Percentiles rank a stretch among this genome's conserved stretches.
Conservation (phyloP, 2,797 vertebrate species). For the Myoxocephalus aenaeus region DNA sequence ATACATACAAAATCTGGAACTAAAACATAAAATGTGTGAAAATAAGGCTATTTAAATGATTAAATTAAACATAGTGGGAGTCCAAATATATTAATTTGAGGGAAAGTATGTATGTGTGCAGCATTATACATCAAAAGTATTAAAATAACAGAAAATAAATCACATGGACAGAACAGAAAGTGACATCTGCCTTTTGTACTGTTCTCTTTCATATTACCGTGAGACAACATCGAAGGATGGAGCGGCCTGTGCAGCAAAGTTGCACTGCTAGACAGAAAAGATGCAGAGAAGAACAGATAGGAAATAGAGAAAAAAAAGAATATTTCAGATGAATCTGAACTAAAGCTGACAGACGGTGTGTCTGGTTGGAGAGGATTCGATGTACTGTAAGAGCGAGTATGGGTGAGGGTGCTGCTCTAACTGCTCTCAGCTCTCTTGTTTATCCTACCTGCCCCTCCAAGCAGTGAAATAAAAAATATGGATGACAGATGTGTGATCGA, state of each 20-base stretch:
- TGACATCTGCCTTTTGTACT: conserved; percentile 2
- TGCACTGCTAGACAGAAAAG: not conserved
- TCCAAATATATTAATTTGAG: not conserved
- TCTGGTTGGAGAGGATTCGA: not conserved
- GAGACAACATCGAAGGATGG: not conserved
- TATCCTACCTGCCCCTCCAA: not conserved
- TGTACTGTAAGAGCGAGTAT: not conserved
- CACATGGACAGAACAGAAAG: not conserved
- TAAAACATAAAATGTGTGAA: not conserved
- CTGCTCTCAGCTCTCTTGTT: not conserved
- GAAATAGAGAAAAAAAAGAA: not conserved
- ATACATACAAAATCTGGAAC: not conserved
- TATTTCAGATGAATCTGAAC: not conserved
- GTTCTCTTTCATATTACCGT: not conserved
- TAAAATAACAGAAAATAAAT: not conserved
- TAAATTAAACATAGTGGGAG: not conserved
- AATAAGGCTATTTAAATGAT: not conserved
- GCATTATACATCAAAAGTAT: not conserved
- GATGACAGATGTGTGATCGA: not conserved
- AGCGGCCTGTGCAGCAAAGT: not conserved
- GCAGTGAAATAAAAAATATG: not conserved
- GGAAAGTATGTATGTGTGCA: not conserved
- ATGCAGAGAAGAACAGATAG: too few species aligned
- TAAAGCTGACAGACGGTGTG: not conserved
- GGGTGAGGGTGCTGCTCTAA: not conserved